Evolutionary conservation across 2,797 vertebrate species (phyloP).

Genomic region (Spinibarbus caldwelli): DNA sequence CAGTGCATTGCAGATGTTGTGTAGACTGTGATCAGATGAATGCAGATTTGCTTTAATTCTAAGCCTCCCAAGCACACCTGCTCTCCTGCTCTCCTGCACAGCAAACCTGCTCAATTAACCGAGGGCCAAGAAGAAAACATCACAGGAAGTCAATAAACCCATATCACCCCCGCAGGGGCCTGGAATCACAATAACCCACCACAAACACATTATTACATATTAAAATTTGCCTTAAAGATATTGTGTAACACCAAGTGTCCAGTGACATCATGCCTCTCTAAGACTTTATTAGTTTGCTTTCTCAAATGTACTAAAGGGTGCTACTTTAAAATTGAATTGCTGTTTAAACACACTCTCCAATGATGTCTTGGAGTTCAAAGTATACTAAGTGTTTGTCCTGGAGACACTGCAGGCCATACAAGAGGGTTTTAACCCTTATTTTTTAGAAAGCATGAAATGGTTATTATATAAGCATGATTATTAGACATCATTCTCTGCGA

Average conservation of each 20-base stretch:
- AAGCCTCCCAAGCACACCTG: constrained; percentile 66
- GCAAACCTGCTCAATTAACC: constrained; percentile 71
- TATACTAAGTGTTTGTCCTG: constrained; percentile 6
- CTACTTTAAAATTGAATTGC: constrained; percentile 36
- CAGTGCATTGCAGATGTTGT: constrained; percentile 41
- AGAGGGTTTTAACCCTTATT: neutral
- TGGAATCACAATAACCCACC: constrained; percentile 80
- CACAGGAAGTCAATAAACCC: constrained; percentile 79
- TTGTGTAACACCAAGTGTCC: constrained; percentile 50
- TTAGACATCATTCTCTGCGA: neutral
- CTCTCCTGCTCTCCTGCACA: constrained; percentile 70
- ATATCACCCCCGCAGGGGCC: constrained; percentile 72
- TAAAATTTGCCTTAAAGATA: constrained; percentile 71
- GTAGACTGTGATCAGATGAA: constrained; percentile 54
- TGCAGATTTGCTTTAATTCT: constrained; percentile 64
- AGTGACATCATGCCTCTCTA: constrained; percentile 44
- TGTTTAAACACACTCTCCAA: constrained; percentile 39
- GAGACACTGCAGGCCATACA: neutral
- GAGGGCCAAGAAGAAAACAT: constrained; percentile 73
- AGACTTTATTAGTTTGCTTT: constrained; percentile 56
- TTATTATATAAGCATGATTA: neutral
- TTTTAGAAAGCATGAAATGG: neutral
- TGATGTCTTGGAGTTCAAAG: constrained; percentile 29
- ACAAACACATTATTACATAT: constrained; percentile 81
- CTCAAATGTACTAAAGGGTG: constrained; percentile 28